Base-by-base conservation (phyloP, 2,888 invertebrate species). In the Chouioia cunea region DNA sequence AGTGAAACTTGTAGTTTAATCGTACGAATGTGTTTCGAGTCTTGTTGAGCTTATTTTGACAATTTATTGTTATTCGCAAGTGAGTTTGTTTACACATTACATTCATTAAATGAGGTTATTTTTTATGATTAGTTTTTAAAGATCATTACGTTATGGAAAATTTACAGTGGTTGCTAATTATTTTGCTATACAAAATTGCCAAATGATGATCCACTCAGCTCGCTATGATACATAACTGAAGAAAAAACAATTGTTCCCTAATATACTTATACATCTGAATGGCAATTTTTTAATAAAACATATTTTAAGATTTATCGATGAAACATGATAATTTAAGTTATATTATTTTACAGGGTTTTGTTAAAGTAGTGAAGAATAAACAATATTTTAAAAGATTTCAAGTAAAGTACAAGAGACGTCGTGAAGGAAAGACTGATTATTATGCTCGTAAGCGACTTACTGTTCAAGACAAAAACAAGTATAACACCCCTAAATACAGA, bases 371-470 rank as follows among this genome's bases (percentile, higher is more conserved):
- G 71, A 99, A 99, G 90, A 99, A 97, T 87, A 99, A 99, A 88
- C 97, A 98, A 85, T 99, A 99, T 91, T 99, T 99, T 88, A 99
- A 99, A 90, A 91, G 99, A 80, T 99, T 93, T 87, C 99, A 99
- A 91, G 97, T 97, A 52, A 97, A 97, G 84, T 97, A 96, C 89
- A 95, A 95, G 90, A 96, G 97, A 94, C 95, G 97, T 88, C 93
- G 96, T 85, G 95, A 99, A 87, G 99, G 99, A 75, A 97, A 96
- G 89, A 99, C 99, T 77, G 99, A 99, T 87, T 99, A 99, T 88
- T 98, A 96, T 90, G 99, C 99, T 76, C 92, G 99, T 67, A 97
- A 97, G 88, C 93, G 98, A 76, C 90, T 99, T 72, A 94, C 95
- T 79, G 93, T 98, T 81, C 99, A 99, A 84, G 99, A 98, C 86